Base-by-base conservation (phyloP, 2,888 invertebrate species). In the Criorhina ranunculi region DNA sequence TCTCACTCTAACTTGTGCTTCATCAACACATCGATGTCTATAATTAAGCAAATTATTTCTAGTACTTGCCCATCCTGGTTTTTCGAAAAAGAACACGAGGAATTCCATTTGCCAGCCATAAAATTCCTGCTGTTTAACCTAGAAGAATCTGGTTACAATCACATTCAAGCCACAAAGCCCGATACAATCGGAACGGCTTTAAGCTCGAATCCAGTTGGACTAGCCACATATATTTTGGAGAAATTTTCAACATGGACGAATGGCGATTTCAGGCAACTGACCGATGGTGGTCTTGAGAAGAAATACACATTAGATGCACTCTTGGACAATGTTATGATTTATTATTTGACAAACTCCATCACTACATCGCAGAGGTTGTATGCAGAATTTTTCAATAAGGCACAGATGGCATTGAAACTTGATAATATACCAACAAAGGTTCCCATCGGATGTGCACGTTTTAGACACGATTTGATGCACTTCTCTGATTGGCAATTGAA, bases 101-200 rank as follows among this genome's bases (percentile, higher is more conserved):
- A 78, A 6, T 87, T 72, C 31, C 85, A 81, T 19, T 93, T 92
- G 77, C 93, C 93, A 0, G n/a, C 92, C 0, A 76, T 75, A 1
- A 57, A 80, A 0, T 5, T 31, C 6, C 17, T 40, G 8, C 2
- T 90, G 0, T 60, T n/a, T 91, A 24, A 24, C 0, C 0, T 91
- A 5, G 67, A 88, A 46, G 93, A 94, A 89, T 82, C 83, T 12
- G 94, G 94, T 3, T 94, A 94, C 87, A 88, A 95, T 87, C 96
- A 96, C 89, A 86, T 96, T 0, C 97, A 97, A 90, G 94, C 95
- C 0, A 96, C 96, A 0, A 97, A 96, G 90, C 97, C 97, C n/a
- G 97, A 97, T 89, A 96, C 97, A 0, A 91, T 96, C 80, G 96
- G 96, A 15, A 92, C 94, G 0, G 95, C 93, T 0, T 90, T 98